These are phyloP conservation scores for Sipha flava DNA, from an alignment of 1,140 invertebrate species.

Conservation along the genomic window DNA sequence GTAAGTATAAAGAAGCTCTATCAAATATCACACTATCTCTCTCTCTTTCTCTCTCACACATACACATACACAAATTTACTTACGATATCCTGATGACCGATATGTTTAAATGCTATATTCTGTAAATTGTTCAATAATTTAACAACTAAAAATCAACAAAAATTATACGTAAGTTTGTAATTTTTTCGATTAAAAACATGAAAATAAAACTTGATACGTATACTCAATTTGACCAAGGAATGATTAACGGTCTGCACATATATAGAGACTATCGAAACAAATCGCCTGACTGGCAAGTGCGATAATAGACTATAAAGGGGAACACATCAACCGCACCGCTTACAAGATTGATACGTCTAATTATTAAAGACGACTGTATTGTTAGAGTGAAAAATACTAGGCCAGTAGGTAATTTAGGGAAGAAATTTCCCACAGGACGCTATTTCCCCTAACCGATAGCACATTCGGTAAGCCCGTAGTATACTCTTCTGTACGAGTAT, in stretches of 20 bases:
- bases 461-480: neutral
- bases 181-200: neutral
- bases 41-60: too few relatives aligned
- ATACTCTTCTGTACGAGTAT: neutral
- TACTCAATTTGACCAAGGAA: neutral
- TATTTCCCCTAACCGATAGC: neutral
- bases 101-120: neutral
- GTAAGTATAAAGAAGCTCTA: neutral
- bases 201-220: neutral
- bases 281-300: neutral
- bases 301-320: conserved; percentile 8
- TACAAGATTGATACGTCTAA: conserved; percentile 25
- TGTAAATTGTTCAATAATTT: neutral
- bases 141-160: neutral
- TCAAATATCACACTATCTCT: neutral
- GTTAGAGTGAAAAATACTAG: conserved; percentile 20
- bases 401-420: conserved; percentile 24
- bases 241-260: neutral
- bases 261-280: neutral
- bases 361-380: neutral
- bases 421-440: conserved; percentile 32
- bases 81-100: neutral
- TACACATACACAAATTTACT: too few relatives aligned
- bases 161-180: neutral
- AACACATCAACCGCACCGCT: neutral